phyloP scores from a whole-genome alignment of 2,113 vertebrate genomes.

The Haliaeetus leucogaster region DNA sequence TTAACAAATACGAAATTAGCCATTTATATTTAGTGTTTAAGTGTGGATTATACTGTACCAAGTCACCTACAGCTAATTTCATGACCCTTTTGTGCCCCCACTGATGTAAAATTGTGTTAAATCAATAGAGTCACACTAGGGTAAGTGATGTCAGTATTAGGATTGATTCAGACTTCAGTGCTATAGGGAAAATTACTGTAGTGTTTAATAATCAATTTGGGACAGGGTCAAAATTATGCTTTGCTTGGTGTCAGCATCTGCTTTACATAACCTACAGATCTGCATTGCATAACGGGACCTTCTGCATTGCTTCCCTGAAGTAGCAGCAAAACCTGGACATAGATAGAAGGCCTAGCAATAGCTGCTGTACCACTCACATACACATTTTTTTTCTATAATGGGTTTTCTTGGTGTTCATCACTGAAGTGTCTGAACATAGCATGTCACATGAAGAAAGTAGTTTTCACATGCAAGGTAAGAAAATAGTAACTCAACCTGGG shows the following conservation, averaged over 20 bases:
- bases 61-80: neutral
- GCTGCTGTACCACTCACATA: neutral
- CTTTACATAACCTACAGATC: neutral
- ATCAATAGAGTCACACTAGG: neutral
- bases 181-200: neutral
- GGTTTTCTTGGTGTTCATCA: neutral
- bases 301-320: neutral
- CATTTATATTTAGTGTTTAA: neutral
- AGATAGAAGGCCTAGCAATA: neutral
- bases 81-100: neutral
- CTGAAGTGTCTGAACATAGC: neutral
- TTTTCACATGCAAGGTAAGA: neutral
- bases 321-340: neutral
- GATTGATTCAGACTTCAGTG: neutral
- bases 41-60: neutral
- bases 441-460: neutral
- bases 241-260: neutral
- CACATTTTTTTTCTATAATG: fast-evolving
- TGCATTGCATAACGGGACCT: neutral
- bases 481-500: neutral
- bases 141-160: neutral
- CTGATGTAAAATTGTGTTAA: neutral
- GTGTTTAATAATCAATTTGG: neutral
- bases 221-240: neutral
- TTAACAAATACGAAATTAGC: neutral